Evolutionary conservation across 2,113 vertebrate species (phyloP).

Genomic region (Urocitellus parryii): DNA sequence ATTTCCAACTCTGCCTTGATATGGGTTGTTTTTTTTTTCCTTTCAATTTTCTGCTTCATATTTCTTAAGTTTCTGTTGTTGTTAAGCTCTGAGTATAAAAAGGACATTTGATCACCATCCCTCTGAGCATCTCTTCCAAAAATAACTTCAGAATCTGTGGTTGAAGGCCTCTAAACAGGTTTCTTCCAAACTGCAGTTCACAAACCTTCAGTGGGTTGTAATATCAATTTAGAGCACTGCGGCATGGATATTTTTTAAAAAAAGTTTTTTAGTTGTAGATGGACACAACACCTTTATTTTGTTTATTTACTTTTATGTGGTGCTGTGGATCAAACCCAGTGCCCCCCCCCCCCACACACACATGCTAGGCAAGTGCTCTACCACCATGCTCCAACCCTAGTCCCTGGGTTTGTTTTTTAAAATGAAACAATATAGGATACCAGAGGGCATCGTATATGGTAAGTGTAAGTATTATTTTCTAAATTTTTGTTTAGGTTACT

Average conservation of each 20-base stretch:
- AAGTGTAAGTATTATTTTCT: conserved; percentile 28
- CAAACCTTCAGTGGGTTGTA: not conserved
- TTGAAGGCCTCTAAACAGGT: not conserved
- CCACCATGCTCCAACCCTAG: no score
- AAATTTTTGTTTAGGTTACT: not conserved
- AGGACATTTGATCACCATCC: not conserved
- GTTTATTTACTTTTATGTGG: no score
- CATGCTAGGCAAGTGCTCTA: no score
- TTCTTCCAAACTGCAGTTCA: not conserved
- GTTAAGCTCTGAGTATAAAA: conserved; percentile 37
- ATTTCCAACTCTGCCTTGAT: conserved; percentile 24
- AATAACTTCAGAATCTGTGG: not conserved
- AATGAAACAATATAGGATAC: not conserved
- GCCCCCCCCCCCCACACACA: no score
- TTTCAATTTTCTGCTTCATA: conserved; percentile 29
- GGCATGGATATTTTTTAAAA: not conserved
- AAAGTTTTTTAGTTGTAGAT: no score
- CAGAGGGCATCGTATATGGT: not conserved
- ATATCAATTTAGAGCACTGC: not conserved
- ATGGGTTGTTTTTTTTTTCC: not conserved
- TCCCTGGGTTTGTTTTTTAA: not conserved
- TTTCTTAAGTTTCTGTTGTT: conserved; percentile 47
- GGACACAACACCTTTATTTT: no score
- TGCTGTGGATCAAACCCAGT: no score
- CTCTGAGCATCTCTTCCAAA: not conserved